These are phyloP conservation scores for Dryobotodes eremita DNA, from an alignment of 2,888 invertebrate genomes.

Conservation along the genomic window DNA sequence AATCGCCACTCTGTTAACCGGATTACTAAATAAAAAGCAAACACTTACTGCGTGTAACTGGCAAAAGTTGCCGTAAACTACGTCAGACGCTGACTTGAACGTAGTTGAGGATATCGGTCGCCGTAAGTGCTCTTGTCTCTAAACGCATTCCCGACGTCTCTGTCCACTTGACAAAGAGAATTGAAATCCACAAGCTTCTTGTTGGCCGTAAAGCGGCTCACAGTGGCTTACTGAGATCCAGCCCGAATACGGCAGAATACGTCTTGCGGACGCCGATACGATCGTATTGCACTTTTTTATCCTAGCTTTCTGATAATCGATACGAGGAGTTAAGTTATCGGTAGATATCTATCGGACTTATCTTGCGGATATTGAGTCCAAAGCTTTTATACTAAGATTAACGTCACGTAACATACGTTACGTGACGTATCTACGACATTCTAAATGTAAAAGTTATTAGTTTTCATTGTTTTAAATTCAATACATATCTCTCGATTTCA, in stretches of 20 bases:
- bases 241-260: conserved; percentile 48
- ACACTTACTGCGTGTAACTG: conserved; percentile 45
- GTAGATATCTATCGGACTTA: neutral
- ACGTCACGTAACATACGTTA: neutral
- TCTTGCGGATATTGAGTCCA: neutral
- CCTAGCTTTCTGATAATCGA: conserved; percentile 21
- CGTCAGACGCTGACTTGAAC: conserved; percentile 67
- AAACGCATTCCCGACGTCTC: conserved; percentile 79
- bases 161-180: conserved; percentile 81
- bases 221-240: conserved; percentile 77
- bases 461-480: conserved; percentile 3
- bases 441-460: neutral
- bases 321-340: conserved; percentile 6
- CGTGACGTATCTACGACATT: neutral
- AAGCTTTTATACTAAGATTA: neutral
- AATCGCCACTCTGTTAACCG: conserved; percentile 24
- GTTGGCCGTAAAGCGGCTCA: conserved; percentile 76
- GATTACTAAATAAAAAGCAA: conserved; percentile 58
- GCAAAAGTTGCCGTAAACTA: conserved; percentile 65
- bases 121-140: conserved; percentile 79
- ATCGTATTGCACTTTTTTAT: conserved; percentile 39
- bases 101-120: conserved; percentile 77
- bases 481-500: neutral
- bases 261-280: conserved; percentile 33
- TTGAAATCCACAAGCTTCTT: conserved; percentile 83